Percentiles rank a stretch among this genome's conserved stretches.
phyloP scores from a whole-genome alignment of 2,888 invertebrate genomes.

The Leuctra nigra region DNA sequence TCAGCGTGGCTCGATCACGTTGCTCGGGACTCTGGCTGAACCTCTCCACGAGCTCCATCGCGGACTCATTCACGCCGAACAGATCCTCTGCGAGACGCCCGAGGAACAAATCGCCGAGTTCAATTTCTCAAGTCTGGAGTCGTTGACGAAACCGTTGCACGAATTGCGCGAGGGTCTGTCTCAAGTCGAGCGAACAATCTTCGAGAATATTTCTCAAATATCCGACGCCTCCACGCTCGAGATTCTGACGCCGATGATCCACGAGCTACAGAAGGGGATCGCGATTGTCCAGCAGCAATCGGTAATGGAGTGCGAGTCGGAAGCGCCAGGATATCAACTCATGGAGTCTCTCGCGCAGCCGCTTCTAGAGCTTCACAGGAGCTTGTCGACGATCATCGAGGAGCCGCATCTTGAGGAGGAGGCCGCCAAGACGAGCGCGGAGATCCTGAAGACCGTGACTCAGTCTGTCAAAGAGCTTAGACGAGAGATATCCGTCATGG shows the following conservation, averaged over 20 bases:
- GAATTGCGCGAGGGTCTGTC: background rate
- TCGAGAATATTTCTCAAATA: background rate
- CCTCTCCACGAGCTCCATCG: constrained; percentile 41
- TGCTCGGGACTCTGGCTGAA: constrained; percentile 40
- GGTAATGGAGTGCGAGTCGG: constrained; percentile 19
- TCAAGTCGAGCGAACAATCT: constrained; percentile 2
- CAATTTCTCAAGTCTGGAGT: constrained; percentile 25
- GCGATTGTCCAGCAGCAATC: constrained; percentile 35
- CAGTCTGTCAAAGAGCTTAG: constrained; percentile 20
- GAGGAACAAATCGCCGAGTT: constrained; percentile 17
- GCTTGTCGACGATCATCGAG: constrained; percentile 10
- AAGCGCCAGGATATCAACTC: background rate
- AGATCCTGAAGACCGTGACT: constrained; percentile 13
- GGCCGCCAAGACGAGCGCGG: too few species aligned
- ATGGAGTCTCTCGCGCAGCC: constrained; percentile 16
- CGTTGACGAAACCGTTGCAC: constrained; percentile 29
- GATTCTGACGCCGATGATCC: constrained; percentile 21
- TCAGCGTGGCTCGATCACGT: background rate
- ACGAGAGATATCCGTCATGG: constrained; percentile 3
- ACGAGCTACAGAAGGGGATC: constrained; percentile 40
- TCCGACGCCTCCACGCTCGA: background rate
- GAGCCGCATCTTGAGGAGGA: background rate
- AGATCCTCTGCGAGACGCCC: constrained; percentile 19
- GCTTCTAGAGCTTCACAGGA: constrained; percentile 18
- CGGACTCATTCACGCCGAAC: constrained; percentile 36